Evolutionary conservation across 1,140 invertebrate genomes (phyloP), one percentile per base, ranked within the genome.

Genomic region (Conus betulinus): DNA sequence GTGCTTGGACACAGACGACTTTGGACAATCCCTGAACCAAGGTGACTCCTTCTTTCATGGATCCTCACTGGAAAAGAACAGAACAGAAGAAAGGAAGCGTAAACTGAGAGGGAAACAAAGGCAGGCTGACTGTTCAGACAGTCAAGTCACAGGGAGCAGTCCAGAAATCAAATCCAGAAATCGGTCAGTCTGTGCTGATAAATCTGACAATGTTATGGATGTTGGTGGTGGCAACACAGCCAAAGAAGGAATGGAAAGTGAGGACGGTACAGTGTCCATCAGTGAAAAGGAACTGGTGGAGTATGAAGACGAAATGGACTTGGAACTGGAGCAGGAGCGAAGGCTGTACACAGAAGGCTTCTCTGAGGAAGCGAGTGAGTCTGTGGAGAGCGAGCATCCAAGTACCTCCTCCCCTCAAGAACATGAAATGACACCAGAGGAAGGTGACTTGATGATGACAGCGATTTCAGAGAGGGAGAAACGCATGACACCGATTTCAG

Each of bases 281-380:
- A 17, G 7, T 6, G 79, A 81, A 3, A 23, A 10, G 17, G 79
- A 81, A 4, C 39, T 53, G 79, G 2, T 20, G 13, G 27, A 23
- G 87, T 85, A 57, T 81, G 88, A 51, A 20, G 55, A 20, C 82
- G 87, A 53, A 87, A 91, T 51, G 89, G 90, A 84, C 79, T 85
- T n/a, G 88, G 89, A 27, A 81, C 74, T 67, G 79, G 91, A 89
- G 11, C 87, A 91, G 78, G 78, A 71, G 57, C 67, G 90, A 5
- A 79, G 78, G 67, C 78, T 76, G 23, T 84, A 89, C 74, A 90
- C 91, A 88, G 79, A 53, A 4, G 79, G 53, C 13, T 5, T 53
- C 7, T 23, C 39, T 81, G 79, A 81, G 11, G 79, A 74, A 53
- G 84, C 87, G 11, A 84, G 53, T 20, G 27, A 76, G 39, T 57